Evolutionary conservation across 1,140 invertebrate species (phyloP).

Genomic region (Solenopsis fugax): DNA sequence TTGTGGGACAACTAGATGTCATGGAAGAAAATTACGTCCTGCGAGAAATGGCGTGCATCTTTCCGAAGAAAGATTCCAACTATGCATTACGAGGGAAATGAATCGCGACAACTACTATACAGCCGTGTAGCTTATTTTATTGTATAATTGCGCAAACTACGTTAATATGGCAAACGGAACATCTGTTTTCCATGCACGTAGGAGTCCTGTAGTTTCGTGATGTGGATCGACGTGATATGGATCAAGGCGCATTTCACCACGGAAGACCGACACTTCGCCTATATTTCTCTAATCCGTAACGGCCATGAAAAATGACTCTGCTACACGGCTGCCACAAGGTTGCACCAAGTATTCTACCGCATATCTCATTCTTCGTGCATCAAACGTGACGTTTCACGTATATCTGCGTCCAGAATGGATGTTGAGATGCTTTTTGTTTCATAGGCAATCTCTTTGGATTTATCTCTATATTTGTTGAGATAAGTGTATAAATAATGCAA

Average conservation of each 20-base stretch:
- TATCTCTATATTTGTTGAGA: not conserved
- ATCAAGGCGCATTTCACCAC: slow-evolving; percentile 24
- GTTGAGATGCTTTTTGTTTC: slow-evolving; percentile 2
- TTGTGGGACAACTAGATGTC: not conserved
- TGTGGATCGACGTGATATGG: slow-evolving; percentile 20
- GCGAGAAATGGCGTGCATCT: not conserved
- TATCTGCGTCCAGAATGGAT: slow-evolving; percentile 9
- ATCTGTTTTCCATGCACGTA: not conserved
- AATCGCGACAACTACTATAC: not conserved
- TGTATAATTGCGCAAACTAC: not conserved
- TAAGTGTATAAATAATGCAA: not conserved
- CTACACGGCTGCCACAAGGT: slow-evolving; percentile 7
- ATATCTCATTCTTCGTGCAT: slow-evolving; percentile 32
- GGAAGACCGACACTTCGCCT: slow-evolving; percentile 2
- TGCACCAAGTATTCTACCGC: slow-evolving; percentile 9
- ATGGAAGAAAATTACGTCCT: not conserved
- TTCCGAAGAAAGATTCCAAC: slow-evolving; percentile 7
- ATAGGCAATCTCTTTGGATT: slow-evolving; percentile 7
- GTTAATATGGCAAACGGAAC: not conserved
- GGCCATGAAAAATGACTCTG: slow-evolving; percentile 40
- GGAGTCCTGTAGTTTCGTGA: not conserved
- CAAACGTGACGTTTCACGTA: slow-evolving; percentile 43
- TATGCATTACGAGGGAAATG: slow-evolving; percentile 16
- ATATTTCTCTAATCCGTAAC: slow-evolving; percentile 38
- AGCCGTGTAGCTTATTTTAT: not conserved